Evolutionary conservation across 2,888 invertebrate species (phyloP), one percentile per base, ranked within the genome.

Genomic region (Anticlea derivata): DNA sequence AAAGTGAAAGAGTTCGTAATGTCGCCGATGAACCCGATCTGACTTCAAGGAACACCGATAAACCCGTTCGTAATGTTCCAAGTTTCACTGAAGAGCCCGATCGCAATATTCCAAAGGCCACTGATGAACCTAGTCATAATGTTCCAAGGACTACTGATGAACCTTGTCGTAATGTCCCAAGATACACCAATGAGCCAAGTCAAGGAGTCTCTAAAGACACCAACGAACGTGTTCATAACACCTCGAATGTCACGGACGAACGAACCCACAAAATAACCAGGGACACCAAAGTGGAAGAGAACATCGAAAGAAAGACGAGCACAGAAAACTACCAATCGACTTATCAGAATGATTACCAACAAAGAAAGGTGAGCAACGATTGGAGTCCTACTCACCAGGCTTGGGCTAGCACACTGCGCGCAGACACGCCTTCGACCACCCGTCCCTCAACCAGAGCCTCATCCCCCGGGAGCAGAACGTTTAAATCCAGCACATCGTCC

Each of bases 341-440:
- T 0, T 93, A 94, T 61, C 88, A 92, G 63, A 82, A 87, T 27
- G 93, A 93, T 61, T 93, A 84, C 61, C 83, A 86, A 2, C 91
- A 87, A 38, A 92, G 91, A 59, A 88, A 86, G 61, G 92, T 94
- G 12, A 93, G 93, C 59, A 92, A 92, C 27, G 94, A 94, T 46
- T 89, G 92, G 65, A 95, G 95, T 70, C 93, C 95, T 0, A 92
- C 94, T 1, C 96, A 96, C 69, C 94, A 95, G 61, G 95, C 95
- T 0, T 96, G 95, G 89, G 95, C 94, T 0, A 92, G 94, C 49
- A 94, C 95, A 3, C 81, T 96, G 35, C 92, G 96, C 22, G 92
- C 94, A 52, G 92, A 93, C 26, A 94, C 93, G 41, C 93, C 94
- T 1, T 86, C 92, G 33, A 80, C 91, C 1, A 82, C 86, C n/a